phyloP scores from a whole-genome alignment of 2,797 vertebrate genomes.

The Steatocranus sp. region DNA sequence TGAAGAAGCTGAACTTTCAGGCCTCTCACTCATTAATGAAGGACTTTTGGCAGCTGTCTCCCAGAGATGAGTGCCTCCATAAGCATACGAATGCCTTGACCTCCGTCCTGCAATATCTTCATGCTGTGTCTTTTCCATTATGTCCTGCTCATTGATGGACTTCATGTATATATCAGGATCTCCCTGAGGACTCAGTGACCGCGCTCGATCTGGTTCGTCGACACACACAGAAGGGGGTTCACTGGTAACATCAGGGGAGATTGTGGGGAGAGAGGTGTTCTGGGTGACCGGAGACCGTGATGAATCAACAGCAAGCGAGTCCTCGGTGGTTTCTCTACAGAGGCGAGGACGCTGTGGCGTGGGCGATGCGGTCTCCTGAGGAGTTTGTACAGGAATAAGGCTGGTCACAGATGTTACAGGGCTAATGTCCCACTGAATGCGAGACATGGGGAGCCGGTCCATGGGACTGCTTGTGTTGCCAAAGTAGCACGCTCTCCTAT shows the following conservation, averaged over 20 bases:
- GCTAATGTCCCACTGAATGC: constrained; percentile 79
- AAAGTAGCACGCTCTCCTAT: constrained; percentile 78
- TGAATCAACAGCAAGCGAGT: constrained; percentile 40
- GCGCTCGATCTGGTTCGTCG: constrained; percentile 20
- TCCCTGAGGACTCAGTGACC: constrained; percentile 39
- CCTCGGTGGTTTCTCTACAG: constrained; percentile 26
- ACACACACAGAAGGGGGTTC: constrained; percentile 25
- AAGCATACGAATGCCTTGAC: constrained; percentile 37
- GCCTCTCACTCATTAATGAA: constrained; percentile 14
- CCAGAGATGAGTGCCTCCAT: constrained; percentile 26
- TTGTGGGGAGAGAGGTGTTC: constrained; percentile 67
- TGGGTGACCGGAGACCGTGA: constrained; percentile 66
- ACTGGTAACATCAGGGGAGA: constrained; percentile 45
- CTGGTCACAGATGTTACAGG: constrained; percentile 71
- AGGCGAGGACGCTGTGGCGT: constrained; percentile 16
- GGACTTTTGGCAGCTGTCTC: constrained; percentile 23
- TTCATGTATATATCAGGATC: constrained; percentile 23
- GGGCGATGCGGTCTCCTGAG: constrained; percentile 23
- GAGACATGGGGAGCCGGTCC: constrained; percentile 56
- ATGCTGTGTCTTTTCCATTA: constrained; percentile 12
- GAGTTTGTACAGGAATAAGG: constrained; percentile 60
- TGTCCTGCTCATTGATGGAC: constrained; percentile 39
- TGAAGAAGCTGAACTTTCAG: constrained; percentile 28
- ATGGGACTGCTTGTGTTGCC: constrained; percentile 79
- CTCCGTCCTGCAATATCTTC: neutral